Conservation (phyloP, 2,797 vertebrate genomes). For the Petrocephalus sullivani region DNA sequence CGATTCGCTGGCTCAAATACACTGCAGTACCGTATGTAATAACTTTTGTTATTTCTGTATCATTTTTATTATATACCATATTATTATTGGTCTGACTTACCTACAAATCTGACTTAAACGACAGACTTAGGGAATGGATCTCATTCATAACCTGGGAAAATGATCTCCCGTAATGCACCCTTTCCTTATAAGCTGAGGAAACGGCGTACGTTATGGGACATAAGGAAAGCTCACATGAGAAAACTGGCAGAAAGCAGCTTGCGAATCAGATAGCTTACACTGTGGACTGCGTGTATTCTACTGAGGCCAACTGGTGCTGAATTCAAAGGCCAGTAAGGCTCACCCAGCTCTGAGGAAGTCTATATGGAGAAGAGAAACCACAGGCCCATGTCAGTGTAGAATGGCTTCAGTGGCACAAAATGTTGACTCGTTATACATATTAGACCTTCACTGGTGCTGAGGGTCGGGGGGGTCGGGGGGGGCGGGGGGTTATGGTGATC, state of each 20-base stretch:
- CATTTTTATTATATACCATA: no score
- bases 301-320: background rate
- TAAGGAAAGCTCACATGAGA: no score
- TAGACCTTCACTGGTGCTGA: background rate
- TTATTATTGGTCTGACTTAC: no score
- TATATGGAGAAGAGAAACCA: background rate
- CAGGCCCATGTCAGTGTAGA: background rate
- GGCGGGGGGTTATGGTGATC: no score
- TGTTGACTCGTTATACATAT: background rate
- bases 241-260: background rate
- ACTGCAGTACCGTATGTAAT: no score
- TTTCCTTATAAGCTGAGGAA: background rate
- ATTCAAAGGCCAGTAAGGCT: background rate
- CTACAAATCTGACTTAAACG: no score
- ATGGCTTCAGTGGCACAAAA: background rate
- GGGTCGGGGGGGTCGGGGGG: no score
- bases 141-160: no score
- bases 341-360: background rate
- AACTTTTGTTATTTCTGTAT: no score
- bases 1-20: no score
- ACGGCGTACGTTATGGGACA: no score
- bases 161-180: background rate
- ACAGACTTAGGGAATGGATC: no score
- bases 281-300: background rate
- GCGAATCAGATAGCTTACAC: background rate